phyloP scores from a whole-genome alignment of 2,113 vertebrate species.

The Phocoena sinus region DNA sequence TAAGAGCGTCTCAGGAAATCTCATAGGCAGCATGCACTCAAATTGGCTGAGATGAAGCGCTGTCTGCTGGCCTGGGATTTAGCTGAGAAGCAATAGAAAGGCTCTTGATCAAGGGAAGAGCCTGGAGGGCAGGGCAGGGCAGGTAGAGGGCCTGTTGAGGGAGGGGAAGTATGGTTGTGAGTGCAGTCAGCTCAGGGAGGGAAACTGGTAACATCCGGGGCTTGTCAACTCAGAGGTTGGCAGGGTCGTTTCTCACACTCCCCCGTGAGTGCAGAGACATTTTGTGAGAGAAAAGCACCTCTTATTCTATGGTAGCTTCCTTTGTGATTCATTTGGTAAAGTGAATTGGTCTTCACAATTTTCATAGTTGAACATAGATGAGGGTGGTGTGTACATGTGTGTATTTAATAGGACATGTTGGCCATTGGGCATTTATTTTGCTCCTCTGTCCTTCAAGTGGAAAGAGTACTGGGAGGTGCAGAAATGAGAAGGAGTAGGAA shows the following conservation, averaged over 20 bases:
- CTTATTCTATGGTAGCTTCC: background rate
- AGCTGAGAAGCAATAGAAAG: background rate
- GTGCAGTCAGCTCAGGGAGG: background rate
- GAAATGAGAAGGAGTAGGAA: background rate
- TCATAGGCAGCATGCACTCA: background rate
- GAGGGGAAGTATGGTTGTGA: background rate
- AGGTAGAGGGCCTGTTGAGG: background rate
- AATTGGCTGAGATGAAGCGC: background rate
- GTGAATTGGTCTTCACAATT: background rate
- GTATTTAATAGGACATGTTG: background rate
- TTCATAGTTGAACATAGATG: background rate
- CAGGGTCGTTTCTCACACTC: background rate
- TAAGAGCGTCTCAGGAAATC: slow-evolving; percentile 14
- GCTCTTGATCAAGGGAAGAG: background rate
- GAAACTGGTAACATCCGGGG: background rate
- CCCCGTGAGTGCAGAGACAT: background rate
- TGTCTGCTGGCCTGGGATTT: background rate
- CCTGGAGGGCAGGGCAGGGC: background rate
- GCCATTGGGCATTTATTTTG: background rate
- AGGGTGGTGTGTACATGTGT: background rate
- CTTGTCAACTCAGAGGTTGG: background rate
- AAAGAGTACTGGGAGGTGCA: background rate
- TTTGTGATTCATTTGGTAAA: background rate
- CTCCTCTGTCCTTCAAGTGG: background rate
- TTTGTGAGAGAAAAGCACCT: background rate